phyloP scores from a whole-genome alignment of 2,113 vertebrate species.

The Mesoclemmys tuberculata region DNA sequence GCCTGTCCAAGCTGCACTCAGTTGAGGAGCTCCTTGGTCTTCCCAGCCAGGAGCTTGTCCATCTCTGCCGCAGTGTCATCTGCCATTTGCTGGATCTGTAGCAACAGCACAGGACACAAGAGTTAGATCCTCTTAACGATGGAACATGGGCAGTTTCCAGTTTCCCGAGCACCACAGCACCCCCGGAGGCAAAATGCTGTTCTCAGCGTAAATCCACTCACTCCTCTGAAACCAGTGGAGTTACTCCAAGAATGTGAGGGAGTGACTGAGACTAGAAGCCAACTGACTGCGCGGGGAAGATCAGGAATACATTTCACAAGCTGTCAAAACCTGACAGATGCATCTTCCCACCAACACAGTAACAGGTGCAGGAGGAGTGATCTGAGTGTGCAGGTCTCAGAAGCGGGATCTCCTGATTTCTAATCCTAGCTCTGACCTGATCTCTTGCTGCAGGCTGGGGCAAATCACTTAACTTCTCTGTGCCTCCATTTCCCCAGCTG shows the following conservation, averaged over 20 bases:
- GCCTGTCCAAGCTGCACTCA: neutral
- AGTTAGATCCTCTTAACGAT: fast-evolving
- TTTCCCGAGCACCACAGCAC: neutral
- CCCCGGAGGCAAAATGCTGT: neutral
- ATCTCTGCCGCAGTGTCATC: constrained; percentile 83
- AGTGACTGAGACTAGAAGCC: neutral
- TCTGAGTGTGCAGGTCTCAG: neutral
- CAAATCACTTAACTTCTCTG: neutral
- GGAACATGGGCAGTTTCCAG: neutral
- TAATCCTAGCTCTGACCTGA: neutral
- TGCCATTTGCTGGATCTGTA: constrained; percentile 94
- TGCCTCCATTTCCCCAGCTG: neutral
- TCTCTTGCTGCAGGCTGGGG: neutral
- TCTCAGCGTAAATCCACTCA: neutral
- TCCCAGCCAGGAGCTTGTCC: constrained; percentile 89
- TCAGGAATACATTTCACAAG: neutral
- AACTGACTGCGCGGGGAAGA: neutral
- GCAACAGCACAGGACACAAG: neutral
- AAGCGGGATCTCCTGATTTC: neutral
- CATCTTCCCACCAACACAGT: neutral
- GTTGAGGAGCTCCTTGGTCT: constrained; percentile 93
- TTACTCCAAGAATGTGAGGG: too few relatives aligned
- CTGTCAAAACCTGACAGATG: neutral
- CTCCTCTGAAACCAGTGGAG: neutral
- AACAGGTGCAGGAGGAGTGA: neutral